Evolutionary conservation across 2,888 invertebrate genomes (phyloP), one percentile per base, ranked within the genome.

Genomic region (Parnassius glacialis): DNA sequence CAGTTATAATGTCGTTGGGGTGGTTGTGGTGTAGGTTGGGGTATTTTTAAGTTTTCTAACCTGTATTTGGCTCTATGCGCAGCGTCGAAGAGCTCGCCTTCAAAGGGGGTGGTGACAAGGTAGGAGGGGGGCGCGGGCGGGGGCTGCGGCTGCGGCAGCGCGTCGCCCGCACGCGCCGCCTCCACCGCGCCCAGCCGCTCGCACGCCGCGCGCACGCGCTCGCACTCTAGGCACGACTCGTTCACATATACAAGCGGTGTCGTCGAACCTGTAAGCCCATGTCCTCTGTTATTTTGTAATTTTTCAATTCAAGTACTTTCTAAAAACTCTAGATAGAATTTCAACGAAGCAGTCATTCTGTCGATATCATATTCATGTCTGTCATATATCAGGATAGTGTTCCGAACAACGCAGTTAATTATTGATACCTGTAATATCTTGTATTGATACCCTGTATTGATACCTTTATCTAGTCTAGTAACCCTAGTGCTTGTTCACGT

Each of bases 41-140:
- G 43, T 10, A 67, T 34, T 34, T 34, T 34, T 34, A 34, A 34
- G 7, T 34, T 34, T 34, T 34, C 74, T 70, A 53, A 90, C 90
- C 90, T 90, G 81, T 90, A 90, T 79, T 90, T 91, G 59, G 90
- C 90, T 80, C 85, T 88, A 80, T 93, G 93, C 66, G 96, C 93
- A 67, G 92, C 92, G 75, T 94, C 94, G 84, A 94, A 96, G 66
- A 94, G 92, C 65, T 94, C 93, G 58, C 95, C 95, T 67, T 95
- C 94, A 83, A 97, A 97, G 68, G 94, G 93, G 57, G 95, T 93
- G 68, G 96, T 86, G 75, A 97, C 93, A 87, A 95, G 83, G 79
- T 90, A 90, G 71, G 84, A 78, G 54, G 87, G 83, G 44, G 85
- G 80, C 66, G 82, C 79, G 47, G 87, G 83, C 62, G 84, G 80